Evolutionary conservation across 1,140 invertebrate species (phyloP), one percentile per base, ranked within the genome.

Genomic region (Ctenoplectra terminalis): DNA sequence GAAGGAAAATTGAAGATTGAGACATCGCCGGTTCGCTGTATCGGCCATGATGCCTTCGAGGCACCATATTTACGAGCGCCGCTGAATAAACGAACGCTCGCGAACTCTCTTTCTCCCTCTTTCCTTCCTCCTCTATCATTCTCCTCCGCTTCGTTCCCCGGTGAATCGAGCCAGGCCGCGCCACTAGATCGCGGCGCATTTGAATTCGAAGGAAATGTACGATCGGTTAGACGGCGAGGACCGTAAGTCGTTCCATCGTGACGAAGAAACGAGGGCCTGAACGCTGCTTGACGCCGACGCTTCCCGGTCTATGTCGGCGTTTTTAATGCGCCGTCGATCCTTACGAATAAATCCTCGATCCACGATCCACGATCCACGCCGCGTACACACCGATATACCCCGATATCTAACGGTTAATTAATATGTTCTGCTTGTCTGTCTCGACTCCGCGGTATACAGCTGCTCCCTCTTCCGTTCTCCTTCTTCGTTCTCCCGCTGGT

Each of bases 141-240:
- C n/a, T 20, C 31, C 23, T n/a, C 31, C 66, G 56, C 23, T 61
- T 71, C 58, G 64, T 58, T 71, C 50, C n/a, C 37, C 34, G 43
- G 54, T 56, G 56, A 6, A 56, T 43, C 70, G 70, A 23, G 31
- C 70, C 75, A 63, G 81, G 77, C 88, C 71, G 81, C 85, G 82
- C 88, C 86, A 48, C 83, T 87, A 80, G 80, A 82, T 80, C 82
- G 72, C 73, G 84, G 86, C 82, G 88, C 87, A 90, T 90, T 90
- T 90, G 86, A 90, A 90, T 91, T 90, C 85, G 84, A 88, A 87
- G 88, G 87, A 90, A 87, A 84, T 72, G 85, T 76, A 86, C 81
- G 73, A 87, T 84, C 67, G 69, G 84, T 37, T 69, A 82, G 83
- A 81, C 46, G 50, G 52, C 67, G 83, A 63, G 82, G 84, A 71